Evolutionary conservation across 2,888 invertebrate species (phyloP).

Genomic region (Cheilosia grossa): DNA sequence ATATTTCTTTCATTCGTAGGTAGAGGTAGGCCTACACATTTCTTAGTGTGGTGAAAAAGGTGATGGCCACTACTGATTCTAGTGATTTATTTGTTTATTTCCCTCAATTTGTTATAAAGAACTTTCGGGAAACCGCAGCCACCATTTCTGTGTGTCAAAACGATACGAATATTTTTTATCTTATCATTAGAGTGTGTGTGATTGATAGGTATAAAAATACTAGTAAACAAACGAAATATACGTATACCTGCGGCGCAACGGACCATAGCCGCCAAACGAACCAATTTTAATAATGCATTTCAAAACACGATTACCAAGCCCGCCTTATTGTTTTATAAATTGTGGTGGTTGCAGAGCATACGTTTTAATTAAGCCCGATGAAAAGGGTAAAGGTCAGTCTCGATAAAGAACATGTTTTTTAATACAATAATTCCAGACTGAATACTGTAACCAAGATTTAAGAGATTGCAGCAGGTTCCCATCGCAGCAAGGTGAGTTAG

Average conservation of each 20-base stretch:
- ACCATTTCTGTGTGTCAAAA: not conserved
- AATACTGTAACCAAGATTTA: not conserved
- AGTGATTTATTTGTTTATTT: not conserved
- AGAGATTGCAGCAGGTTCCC: not conserved
- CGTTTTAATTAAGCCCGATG: not conserved
- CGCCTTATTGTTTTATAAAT: constrained; percentile 3
- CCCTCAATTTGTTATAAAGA: constrained; percentile 9
- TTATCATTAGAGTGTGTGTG: not conserved
- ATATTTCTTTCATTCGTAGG: constrained; percentile 8
- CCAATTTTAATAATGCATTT: constrained; percentile 36
- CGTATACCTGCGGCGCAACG: not conserved
- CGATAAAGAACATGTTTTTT: constrained; percentile 1
- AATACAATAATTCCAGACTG: not conserved
- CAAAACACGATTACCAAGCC: constrained; percentile 29
- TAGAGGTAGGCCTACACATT: not conserved
- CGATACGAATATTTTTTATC: not conserved
- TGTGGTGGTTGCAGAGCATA: not conserved
- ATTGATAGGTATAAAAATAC: no score
- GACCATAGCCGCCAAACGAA: constrained; percentile 1
- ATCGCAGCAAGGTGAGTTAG: constrained; percentile 14
- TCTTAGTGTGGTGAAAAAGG: not conserved
- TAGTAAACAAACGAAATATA: not conserved
- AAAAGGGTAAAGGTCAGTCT: constrained; percentile 27
- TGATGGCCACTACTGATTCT: not conserved
- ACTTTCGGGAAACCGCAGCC: not conserved